Percentiles rank a stretch among this genome's conserved stretches.
Evolutionary conservation across 2,888 invertebrate genomes (phyloP).

Genomic region (Tubiluchus corallicola): DNA sequence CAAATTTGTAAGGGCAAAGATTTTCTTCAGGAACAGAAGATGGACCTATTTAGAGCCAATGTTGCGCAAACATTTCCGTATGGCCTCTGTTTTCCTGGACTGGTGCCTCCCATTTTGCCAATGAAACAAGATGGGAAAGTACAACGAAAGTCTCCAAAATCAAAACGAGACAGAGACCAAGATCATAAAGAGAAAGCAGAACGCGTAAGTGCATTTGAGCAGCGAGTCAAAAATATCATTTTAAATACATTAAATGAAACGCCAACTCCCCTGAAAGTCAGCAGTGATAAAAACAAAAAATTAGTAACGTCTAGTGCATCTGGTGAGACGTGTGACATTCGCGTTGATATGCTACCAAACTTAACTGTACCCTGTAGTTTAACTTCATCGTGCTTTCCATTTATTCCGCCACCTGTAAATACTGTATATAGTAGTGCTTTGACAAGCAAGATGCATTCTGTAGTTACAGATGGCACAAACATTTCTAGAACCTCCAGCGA

Average conservation of each 20-base stretch:
- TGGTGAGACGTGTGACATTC: not conserved
- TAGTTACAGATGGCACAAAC: no score
- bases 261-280: not conserved
- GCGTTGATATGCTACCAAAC: not conserved
- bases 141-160: not conserved
- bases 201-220: not conserved
- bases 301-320: not conserved
- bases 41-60: not conserved
- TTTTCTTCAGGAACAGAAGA: not conserved
- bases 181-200: not conserved
- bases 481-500: no score
- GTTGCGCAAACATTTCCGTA: not conserved
- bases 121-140: no score
- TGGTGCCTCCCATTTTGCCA: no score
- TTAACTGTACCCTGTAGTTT: no score
- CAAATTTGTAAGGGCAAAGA: no score
- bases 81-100: not conserved
- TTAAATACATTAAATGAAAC: not conserved
- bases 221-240: slow-evolving; percentile 1
- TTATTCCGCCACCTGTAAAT: no score
- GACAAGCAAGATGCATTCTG: not conserved
- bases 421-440: no score
- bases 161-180: not conserved
- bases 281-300: not conserved
- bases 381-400: no score